A percentile compares a stretch with the other conserved stretches of the same genome.
These are phyloP conservation scores for Drosophila subquinaria DNA, from an alignment of 2,888 invertebrate species.

Conservation along the genomic window DNA sequence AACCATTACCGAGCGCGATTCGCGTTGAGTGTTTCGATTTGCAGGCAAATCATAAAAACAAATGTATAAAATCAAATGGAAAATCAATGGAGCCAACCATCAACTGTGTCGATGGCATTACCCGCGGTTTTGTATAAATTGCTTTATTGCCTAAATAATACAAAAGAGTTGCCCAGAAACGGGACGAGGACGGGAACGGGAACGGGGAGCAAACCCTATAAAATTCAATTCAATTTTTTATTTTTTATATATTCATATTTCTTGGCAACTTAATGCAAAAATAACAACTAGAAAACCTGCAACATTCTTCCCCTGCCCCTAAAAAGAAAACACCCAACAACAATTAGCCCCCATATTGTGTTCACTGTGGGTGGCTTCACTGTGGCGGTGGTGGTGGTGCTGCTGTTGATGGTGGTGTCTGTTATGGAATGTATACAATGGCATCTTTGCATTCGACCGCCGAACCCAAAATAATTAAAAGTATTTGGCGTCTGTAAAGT, in stretches of 20 bases:
- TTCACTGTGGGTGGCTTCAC: conserved; percentile 4
- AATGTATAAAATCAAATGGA: conserved; percentile 78
- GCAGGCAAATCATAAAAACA: conserved; percentile 79
- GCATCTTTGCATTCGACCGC: conserved; percentile 73
- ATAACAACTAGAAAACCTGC: conserved; percentile 44
- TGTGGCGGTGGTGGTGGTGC: background rate
- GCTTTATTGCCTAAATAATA: conserved; percentile 62
- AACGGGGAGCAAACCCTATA: background rate
- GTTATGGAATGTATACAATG: conserved; percentile 34
- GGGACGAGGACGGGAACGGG: no score
- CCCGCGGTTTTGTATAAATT: conserved; percentile 75
- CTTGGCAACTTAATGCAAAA: conserved; percentile 50
- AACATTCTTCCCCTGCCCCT: conserved; percentile 6
- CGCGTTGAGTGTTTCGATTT: conserved; percentile 77
- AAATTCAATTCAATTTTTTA: conserved; percentile 18
- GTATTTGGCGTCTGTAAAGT: conserved; percentile 80
- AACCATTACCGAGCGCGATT: conserved; percentile 75
- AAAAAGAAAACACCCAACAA: conserved; percentile 13
- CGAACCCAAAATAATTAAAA: conserved; percentile 80
- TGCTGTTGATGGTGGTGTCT: background rate
- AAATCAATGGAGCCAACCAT: conserved; percentile 76
- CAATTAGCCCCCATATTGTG: conserved; percentile 38
- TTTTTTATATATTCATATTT: conserved; percentile 27
- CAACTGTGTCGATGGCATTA: conserved; percentile 66
- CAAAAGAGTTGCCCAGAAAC: conserved; percentile 48